Evolutionary conservation across 2,797 vertebrate genomes (phyloP), one percentile per base, ranked within the genome.

Genomic region (Sebastes wilsoni): DNA sequence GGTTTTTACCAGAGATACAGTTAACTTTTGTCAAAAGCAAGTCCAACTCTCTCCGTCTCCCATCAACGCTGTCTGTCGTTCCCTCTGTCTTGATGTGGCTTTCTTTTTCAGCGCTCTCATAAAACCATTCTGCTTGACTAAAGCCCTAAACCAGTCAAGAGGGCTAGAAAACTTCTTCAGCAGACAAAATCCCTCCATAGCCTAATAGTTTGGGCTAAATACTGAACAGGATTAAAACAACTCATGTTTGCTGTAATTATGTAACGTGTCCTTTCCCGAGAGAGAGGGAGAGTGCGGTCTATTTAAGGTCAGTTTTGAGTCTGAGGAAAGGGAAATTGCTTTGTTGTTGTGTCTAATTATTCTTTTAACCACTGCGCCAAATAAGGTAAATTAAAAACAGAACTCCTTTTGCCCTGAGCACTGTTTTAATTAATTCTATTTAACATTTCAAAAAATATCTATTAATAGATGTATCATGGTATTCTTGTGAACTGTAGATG

Each of bases 151-250:
- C 25, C 56, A 73, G 64, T 56, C 34, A 66, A 72, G 66, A 56
- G 38, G 28, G 52, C 56, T 28, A 4, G 64, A 77, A 70, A 66
- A 81, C 52, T 46, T 60, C 62, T 56, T 76, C 62, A 67, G 84
- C 61, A 83, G 72, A 86, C 78, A 84, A 88, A 88, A 93, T 89
- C 82, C 82, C 27, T 22, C 10, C 59, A 68, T 23, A 85, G 81
- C 52, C 79, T 70, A 69, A 86, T 72, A 68, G 75, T 84, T 80
- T 83, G 81, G 84, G 73, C 77, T 71, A 78, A 87, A 90, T 86
- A 82, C 72, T 52, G 58, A 80, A 23, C 42, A 25, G 72, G 86
- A 88, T 89, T 83, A 72, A 80, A 77, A 66, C 2, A 8, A 69
- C 61, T 79, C 58, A 10, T 54, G 55, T 82, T 74, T 72, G 30